Conservation (phyloP, 53 echinoderm and acorn worm species). For the Astropecten irregularis region DNA sequence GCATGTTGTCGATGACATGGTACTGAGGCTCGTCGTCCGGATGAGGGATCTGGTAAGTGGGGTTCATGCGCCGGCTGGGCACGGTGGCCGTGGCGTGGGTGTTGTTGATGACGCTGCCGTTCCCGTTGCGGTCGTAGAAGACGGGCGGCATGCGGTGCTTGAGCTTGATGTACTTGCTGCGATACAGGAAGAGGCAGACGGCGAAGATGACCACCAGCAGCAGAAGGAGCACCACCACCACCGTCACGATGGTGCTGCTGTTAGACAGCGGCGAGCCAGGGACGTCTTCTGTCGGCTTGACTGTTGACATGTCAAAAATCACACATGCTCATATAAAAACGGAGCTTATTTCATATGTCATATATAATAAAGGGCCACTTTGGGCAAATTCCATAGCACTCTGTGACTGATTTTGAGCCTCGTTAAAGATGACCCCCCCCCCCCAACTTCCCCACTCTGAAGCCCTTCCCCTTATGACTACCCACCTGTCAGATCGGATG, state of each 20-base stretch:
- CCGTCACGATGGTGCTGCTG: conserved; percentile 66
- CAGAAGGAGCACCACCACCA: conserved; percentile 73
- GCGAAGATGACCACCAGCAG: conserved; percentile 77
- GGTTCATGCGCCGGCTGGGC: conserved; percentile 84
- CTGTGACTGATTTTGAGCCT: too few relatives aligned
- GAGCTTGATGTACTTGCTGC: conserved; percentile 92
- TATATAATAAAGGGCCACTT: too few relatives aligned
- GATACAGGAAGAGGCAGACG: conserved; percentile 84
- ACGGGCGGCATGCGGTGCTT: conserved; percentile 82
- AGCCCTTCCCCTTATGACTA: background rate
- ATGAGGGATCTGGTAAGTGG: conserved; percentile 96
- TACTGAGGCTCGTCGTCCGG: conserved; percentile 95
- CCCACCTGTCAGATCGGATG: background rate
- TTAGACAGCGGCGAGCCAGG: conserved; percentile 25
- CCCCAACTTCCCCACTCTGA: background rate
- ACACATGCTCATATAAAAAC: background rate
- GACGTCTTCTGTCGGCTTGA: conserved; percentile 20
- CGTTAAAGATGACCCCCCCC: too few relatives aligned
- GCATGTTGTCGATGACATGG: conserved; percentile 93
- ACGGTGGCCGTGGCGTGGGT: conserved; percentile 28
- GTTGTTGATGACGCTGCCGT: conserved; percentile 55
- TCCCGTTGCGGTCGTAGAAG: conserved; percentile 69
- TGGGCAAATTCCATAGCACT: too few relatives aligned
- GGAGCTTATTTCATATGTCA: too few relatives aligned
- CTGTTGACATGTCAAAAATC: background rate